Evolutionary conservation across 2,888 invertebrate genomes (phyloP).

Genomic region (Caradrina clavipalpis): DNA sequence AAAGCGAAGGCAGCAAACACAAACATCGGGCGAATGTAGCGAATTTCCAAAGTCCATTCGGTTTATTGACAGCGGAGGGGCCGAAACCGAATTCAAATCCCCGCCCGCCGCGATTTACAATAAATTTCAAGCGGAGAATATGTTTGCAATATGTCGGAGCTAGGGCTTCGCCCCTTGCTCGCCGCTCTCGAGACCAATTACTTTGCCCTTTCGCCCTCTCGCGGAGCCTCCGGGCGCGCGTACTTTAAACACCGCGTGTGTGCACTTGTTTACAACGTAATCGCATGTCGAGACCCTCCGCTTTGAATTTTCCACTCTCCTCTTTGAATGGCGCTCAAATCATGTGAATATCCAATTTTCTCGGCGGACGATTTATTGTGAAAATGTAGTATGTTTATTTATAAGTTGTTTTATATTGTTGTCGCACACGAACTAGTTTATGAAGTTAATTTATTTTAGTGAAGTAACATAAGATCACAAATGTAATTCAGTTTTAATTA

Average conservation of each 20-base stretch:
- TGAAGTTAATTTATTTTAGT: too few species aligned
- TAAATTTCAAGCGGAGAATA: constrained; percentile 89
- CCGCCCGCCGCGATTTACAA: constrained; percentile 87
- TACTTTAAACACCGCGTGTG: constrained; percentile 83
- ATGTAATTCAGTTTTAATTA: constrained; percentile 8
- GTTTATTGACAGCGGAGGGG: constrained; percentile 86
- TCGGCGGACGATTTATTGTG: constrained; percentile 53
- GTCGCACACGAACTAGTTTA: constrained; percentile 18
- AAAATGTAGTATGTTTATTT: constrained; percentile 55
- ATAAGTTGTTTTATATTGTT: constrained; percentile 29
- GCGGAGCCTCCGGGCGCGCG: constrained; percentile 54
- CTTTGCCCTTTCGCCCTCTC: constrained; percentile 75
- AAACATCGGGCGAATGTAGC: constrained; percentile 88
- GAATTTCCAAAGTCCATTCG: constrained; percentile 88
- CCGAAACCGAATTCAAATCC: constrained; percentile 80
- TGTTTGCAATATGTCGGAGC: constrained; percentile 87
- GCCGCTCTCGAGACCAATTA: constrained; percentile 72
- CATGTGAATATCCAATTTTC: constrained; percentile 70
- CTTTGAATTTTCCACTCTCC: constrained; percentile 75
- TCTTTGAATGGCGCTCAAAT: constrained; percentile 78
- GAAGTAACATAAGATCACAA: neutral
- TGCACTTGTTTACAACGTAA: constrained; percentile 86
- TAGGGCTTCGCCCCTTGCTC: constrained; percentile 64
- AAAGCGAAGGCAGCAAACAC: constrained; percentile 87
- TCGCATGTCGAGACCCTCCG: constrained; percentile 71